Evolutionary conservation across 1,140 invertebrate genomes (phyloP), one percentile per base, ranked within the genome.

Genomic region (Drosophila burlai): DNA sequence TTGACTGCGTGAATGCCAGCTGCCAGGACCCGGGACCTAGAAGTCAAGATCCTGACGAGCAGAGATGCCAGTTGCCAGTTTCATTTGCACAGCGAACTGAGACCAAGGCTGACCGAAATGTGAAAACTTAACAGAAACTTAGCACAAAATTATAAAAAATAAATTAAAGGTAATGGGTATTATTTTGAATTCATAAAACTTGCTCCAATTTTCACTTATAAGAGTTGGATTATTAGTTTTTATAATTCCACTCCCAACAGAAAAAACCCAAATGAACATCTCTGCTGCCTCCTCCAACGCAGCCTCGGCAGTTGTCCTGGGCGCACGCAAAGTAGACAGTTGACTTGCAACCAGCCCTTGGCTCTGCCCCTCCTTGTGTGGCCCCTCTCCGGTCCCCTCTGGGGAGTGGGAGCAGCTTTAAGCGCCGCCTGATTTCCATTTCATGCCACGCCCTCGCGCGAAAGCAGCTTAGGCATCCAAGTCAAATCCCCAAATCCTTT

Each of bases 251-350:
- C 21, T 24, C 5, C 1, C 9, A 21, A 18, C 3, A 21, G 18
- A 43, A 66, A 66, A 15, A 10, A 15, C 9, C 46, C 3, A 45
- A 52, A 45, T 31, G 31, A 16, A 16, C 67, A 71, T 38, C 26
- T 54, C 67, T 68, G 21, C 15, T 26, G 16, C 54, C 31, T 64
- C 50, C 42, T 49, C 21, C 29, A 42, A 64, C 50, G 26, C 64
- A 36, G 59, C 64, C 49, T 31, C 50, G 57, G 40, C 81, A 82
- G 54, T 86, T 76, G 83, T 86, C 62, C 73, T 69, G 55, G 47
- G 83, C 71, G 72, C 62, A 86, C 66, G 83, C 76, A 86, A 86
- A 82, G 83, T 81, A 85, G 79, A 86, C 83, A 86, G 82, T 81
- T 81, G 83, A 83, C 81, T 83, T 57, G 68, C 45, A 61, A 54